Conservation (phyloP, 2,113 vertebrate species). For the Tor tambroides region DNA sequence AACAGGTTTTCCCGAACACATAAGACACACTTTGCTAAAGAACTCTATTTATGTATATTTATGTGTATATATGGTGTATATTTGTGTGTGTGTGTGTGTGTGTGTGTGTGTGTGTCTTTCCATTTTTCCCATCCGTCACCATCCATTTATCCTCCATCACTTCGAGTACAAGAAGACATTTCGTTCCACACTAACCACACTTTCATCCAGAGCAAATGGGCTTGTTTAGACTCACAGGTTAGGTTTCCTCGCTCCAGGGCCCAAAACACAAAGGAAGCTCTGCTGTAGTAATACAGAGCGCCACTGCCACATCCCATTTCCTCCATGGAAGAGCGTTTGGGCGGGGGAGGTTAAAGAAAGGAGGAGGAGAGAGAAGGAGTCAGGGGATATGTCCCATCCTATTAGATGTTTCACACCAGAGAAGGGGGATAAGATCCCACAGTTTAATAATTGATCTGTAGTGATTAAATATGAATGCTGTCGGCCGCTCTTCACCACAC, state of each 20-base stretch:
- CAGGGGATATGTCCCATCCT: constrained; percentile 53
- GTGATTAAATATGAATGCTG: constrained; percentile 71
- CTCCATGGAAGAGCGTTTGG: background rate
- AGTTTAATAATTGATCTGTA: constrained; percentile 72
- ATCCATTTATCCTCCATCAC: background rate
- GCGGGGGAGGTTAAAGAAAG: background rate
- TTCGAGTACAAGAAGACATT: background rate
- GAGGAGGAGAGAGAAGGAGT: constrained; percentile 20
- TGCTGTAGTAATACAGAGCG: background rate
- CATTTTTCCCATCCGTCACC: background rate
- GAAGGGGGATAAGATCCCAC: constrained; percentile 62
- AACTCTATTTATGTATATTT: no score
- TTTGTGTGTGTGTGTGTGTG: background rate
- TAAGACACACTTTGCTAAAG: no score
- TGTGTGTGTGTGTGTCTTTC: background rate
- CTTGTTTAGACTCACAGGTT: constrained; percentile 35
- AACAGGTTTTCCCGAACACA: no score
- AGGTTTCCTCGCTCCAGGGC: background rate
- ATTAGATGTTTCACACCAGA: constrained; percentile 58
- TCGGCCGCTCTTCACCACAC: constrained; percentile 29
- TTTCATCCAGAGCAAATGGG: constrained; percentile 18
- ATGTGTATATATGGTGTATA: no score
- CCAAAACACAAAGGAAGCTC: background rate
- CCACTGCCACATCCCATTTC: background rate
- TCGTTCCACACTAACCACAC: background rate